Percentiles rank a stretch among this genome's conserved stretches.
Conservation (phyloP, 2,113 vertebrate genomes). For the Cheilinus undulatus region DNA sequence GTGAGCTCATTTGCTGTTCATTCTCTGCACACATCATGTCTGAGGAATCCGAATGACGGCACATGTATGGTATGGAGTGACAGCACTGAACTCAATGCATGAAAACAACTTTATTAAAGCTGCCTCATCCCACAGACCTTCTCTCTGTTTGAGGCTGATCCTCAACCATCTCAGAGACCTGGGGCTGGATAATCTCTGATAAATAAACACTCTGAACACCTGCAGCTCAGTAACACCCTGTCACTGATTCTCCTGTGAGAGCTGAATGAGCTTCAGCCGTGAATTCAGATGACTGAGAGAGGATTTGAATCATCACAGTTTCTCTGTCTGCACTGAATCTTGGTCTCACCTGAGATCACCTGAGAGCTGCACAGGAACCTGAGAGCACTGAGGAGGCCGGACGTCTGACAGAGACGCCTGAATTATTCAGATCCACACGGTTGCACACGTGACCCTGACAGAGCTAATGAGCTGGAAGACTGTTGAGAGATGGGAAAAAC, state of each 20-base stretch:
- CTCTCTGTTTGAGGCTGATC: background rate
- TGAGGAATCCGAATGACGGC: no score
- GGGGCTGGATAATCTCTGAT: background rate
- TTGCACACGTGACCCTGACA: constrained; percentile 31
- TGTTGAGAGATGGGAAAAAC: no score
- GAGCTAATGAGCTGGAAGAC: constrained; percentile 30
- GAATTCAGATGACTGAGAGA: background rate
- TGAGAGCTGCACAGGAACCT: constrained; percentile 63
- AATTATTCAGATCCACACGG: constrained; percentile 67
- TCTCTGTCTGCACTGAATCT: constrained; percentile 8
- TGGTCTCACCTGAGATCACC: constrained; percentile 26
- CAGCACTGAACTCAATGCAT: no score
- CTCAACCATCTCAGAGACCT: background rate
- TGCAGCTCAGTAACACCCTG: background rate
- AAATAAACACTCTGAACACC: constrained; percentile 3
- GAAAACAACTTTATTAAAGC: no score
- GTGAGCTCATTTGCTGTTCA: no score
- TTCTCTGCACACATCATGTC: no score
- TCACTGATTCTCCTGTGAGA: no score
- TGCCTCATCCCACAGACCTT: background rate
- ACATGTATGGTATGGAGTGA: no score
- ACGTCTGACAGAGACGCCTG: constrained; percentile 46
- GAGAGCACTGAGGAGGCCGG: constrained; percentile 41
- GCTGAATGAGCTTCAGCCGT: background rate
- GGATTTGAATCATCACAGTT: constrained; percentile 16